Base-by-base conservation (phyloP, 2,113 vertebrate genomes). In the Phylloscopus trochiloides region DNA sequence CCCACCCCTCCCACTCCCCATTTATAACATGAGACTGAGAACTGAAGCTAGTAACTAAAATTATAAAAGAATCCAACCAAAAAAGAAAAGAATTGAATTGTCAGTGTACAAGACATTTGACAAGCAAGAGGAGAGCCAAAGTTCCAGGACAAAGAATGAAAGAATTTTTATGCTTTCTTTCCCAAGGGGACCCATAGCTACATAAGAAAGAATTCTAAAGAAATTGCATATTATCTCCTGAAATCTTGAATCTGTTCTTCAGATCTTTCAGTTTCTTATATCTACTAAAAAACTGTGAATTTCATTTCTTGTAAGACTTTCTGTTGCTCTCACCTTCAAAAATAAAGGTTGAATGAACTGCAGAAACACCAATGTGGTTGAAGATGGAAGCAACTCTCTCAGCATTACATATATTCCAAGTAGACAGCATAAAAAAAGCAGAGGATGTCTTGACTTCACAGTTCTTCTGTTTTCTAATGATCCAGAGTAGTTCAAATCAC, bases 21-120 rank as follows among this genome's bases (percentile, higher is more conserved):
- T 63, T 66, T 71, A 52, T 4, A 74, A 43, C 26, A 45, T 17
- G 6, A 55, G 18, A 72, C 20, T 42, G 9, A 86, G 14, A 89
- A 83, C 9, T n/a, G 24, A 91, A 80, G 16, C 73, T n/a, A 42
- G 42, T 26, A 73, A 6, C 15, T 83, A 62, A 75, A 91, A 29
- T 0, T 0, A 43, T 0, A 16, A 9, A 62, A 85, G 2, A 2
- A 3, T 6, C 14, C 36, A 17, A 36, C 18, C 7, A 38, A n/a
- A 71, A 68, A 72, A 82, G 11, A n/a, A 18, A 59, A 72, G 2
- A 62, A 36, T 40, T 28, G 14, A 31, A 51, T 25, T 40, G 14
- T 31, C 25, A 20, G 7, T 12, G 17, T 28, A 22, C 29, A 58
- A 11, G 31, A 75, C 32, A 57, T 36, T 4, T 68, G 34, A 52